Evolutionary conservation across 2,113 vertebrate genomes (phyloP), one percentile per base, ranked within the genome.

Genomic region (Brachyhypopomus occidentalis): DNA sequence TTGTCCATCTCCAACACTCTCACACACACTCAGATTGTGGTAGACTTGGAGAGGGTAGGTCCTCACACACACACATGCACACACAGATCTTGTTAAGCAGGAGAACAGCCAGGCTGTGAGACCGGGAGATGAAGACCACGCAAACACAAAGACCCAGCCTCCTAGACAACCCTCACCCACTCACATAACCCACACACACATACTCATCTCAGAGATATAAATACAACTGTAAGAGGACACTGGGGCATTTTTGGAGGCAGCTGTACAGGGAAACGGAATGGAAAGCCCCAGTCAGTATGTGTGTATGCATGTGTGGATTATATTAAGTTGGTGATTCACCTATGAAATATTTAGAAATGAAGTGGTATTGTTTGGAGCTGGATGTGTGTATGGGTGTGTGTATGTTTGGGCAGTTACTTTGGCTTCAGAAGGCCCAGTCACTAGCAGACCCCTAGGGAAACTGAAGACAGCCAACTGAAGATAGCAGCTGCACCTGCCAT

Each of bases 191-290:
- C 20, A 72, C 75, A 82, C 71, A 79, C 75, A 72, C 75, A 80
- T 48, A 77, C 75, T 80, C 72, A 48, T 84, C 79, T 70, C 74
- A 45, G 41, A n/a, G 79, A 92, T 93, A 94, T 92, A 90, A 94
- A 95, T 96, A 93, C 89, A 89, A 84, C 87, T 90, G 96, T 94
- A 98, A 98, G 89, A 93, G 83, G 96, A 98, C 93, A 93, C 94
- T 85, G 77, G 86, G 92, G 93, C 91, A 94, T 95, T 89, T 95
- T 94, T 92, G 90, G 94, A 94, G 84, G 88, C 89, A 45, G 80
- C 81, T 83, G 56, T 81, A 84, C 80, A 72, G 64, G 59, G 64
- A 85, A 78, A 78, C 22, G 81, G 55, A 87, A 83, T 86, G 86
- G 89, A 91, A 91, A 88, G 45, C 74, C 88, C 89, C 85, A 80